These are phyloP conservation scores for Alfaro cultratus DNA, from an alignment of 2,797 vertebrate genomes.

Conservation along the genomic window DNA sequence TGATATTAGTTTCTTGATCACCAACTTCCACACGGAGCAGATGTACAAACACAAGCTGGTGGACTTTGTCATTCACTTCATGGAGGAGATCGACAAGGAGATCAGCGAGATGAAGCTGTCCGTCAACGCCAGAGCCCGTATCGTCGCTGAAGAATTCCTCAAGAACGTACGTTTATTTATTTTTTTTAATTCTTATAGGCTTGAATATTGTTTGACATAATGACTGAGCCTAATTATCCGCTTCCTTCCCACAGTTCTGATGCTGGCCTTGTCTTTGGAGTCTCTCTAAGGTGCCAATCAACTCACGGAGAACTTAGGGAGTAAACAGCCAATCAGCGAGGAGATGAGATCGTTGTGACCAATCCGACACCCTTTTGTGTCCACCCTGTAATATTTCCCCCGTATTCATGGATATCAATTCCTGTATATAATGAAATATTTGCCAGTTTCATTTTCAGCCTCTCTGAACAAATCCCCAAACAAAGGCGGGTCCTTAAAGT, in stretches of 20 bases:
- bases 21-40: conserved; percentile 99
- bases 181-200: neutral
- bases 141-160: conserved; percentile 97
- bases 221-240: neutral
- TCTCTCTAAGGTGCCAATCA: conserved; percentile 50
- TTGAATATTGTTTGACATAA: fast-evolving
- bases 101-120: conserved; percentile 99
- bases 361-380: conserved; percentile 49
- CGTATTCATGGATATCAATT: conserved; percentile 72
- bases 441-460: conserved; percentile 74
- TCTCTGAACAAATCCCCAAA: conserved; percentile 79
- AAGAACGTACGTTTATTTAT: conserved; percentile 87
- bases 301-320: conserved; percentile 45
- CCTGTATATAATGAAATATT: conserved; percentile 80
- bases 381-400: conserved; percentile 45
- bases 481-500: conserved; percentile 86
- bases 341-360: conserved; percentile 47
- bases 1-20: conserved; percentile 98
- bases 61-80: conserved; percentile 98
- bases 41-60: conserved; percentile 99
- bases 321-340: conserved; percentile 56
- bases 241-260: conserved; percentile 74
- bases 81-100: conserved; percentile 99
- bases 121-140: conserved; percentile 93
- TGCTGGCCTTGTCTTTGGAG: conserved; percentile 30